These are phyloP conservation scores for Calidris pugnax DNA, from an alignment of 2,113 vertebrate species.

Conservation along the genomic window DNA sequence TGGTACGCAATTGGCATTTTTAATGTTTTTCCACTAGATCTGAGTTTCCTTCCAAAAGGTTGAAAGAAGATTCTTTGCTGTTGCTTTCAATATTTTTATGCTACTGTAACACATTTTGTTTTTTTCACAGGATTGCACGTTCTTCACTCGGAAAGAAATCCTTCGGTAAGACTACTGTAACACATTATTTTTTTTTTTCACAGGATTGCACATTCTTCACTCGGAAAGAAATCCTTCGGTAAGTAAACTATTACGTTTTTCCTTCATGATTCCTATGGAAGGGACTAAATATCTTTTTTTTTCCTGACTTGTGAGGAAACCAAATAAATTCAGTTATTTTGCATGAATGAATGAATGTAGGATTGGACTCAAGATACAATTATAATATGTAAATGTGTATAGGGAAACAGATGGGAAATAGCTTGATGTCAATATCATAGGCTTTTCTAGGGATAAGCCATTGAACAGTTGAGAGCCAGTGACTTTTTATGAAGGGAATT, in stretches of 20 bases:
- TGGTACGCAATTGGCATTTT: background rate
- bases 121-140: conserved; percentile 90
- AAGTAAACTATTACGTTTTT: conserved; percentile 66
- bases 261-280: background rate
- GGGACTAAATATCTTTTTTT: background rate
- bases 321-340: background rate
- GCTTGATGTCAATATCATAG: background rate
- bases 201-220: conserved; percentile 99
- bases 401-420: background rate
- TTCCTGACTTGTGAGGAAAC: background rate
- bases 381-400: background rate
- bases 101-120: conserved; percentile 20
- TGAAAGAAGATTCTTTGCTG: background rate
- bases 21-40: background rate
- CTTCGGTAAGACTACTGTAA: conserved; percentile 86
- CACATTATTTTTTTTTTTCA: conserved; percentile 51
- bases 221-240: conserved; percentile 97
- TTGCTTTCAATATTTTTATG: background rate
- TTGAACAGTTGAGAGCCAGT: background rate
- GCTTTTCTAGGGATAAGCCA: background rate
- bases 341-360: background rate
- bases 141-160: conserved; percentile 98
- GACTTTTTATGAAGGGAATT: background rate
- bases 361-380: background rate
- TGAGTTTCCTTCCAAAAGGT: background rate